Evolutionary conservation across 2,888 invertebrate species (phyloP).

Genomic region (Melolontha melolontha): DNA sequence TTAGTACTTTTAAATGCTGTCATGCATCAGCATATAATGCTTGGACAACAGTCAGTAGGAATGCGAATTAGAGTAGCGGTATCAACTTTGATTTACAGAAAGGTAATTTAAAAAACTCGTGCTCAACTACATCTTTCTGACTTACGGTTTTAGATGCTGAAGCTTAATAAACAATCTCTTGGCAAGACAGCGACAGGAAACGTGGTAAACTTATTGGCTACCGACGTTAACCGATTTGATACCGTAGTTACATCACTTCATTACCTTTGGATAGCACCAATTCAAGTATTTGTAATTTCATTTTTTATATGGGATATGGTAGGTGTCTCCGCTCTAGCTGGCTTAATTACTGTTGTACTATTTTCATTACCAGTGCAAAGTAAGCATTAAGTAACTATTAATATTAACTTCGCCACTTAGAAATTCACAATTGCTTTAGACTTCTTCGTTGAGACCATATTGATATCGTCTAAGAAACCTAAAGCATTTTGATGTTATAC

Average conservation of each 20-base stretch:
- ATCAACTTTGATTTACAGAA: slow-evolving; percentile 80
- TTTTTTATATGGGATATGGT: slow-evolving; percentile 70
- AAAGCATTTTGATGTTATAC: too few species aligned
- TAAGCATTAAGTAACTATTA: slow-evolving; percentile 47
- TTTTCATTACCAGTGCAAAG: slow-evolving; percentile 68
- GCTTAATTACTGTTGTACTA: slow-evolving; percentile 70
- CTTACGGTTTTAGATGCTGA: slow-evolving; percentile 66
- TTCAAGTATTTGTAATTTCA: slow-evolving; percentile 74
- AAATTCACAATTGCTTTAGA: too few species aligned
- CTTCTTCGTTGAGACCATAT: too few species aligned
- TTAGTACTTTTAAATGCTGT: slow-evolving; percentile 45
- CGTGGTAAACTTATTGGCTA: slow-evolving; percentile 85
- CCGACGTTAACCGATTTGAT: slow-evolving; percentile 87
- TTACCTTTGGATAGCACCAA: slow-evolving; percentile 83
- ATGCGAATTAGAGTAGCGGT: slow-evolving; percentile 80
- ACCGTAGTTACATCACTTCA: slow-evolving; percentile 76
- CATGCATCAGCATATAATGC: slow-evolving; percentile 76
- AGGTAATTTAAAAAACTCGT: slow-evolving; percentile 67
- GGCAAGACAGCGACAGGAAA: slow-evolving; percentile 86
- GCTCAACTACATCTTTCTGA: neutral
- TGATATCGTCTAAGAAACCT: too few species aligned
- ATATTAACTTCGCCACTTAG: too few species aligned
- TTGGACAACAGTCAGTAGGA: slow-evolving; percentile 75
- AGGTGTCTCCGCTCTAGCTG: slow-evolving; percentile 70
- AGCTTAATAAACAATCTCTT: slow-evolving; percentile 75